A percentile compares a stretch with the other conserved stretches of the same genome.
phyloP scores from a whole-genome alignment of 64 coral and sea anemone genomes.

The Montipora capricornis region DNA sequence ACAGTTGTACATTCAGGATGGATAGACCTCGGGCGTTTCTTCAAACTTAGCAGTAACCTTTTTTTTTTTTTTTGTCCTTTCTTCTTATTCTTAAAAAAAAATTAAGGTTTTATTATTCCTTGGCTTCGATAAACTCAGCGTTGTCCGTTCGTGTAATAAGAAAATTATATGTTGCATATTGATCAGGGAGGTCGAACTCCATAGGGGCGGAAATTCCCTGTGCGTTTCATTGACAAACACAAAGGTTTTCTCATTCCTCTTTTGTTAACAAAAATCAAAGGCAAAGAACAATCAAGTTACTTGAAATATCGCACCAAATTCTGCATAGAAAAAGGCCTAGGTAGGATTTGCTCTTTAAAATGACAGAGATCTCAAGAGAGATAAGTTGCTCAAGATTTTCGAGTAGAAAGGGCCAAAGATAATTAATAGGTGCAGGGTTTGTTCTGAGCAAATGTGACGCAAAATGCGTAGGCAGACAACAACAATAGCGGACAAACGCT shows the following conservation, averaged over 20 bases:
- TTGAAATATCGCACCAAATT: background rate
- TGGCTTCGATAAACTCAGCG: constrained; percentile 14
- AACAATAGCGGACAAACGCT: background rate
- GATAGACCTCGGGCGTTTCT: no score
- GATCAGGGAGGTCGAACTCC: constrained; percentile 49
- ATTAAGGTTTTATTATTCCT: constrained; percentile 8
- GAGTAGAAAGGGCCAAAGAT: background rate
- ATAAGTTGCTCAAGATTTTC: background rate
- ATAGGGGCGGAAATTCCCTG: constrained; percentile 48
- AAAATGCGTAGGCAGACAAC: background rate
- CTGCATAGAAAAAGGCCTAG: background rate
- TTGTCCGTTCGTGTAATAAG: constrained; percentile 47
- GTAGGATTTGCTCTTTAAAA: background rate
- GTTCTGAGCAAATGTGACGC: background rate
- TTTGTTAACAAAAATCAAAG: constrained; percentile 9
- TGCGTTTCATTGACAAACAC: constrained; percentile 35
- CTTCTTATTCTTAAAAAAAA: no score
- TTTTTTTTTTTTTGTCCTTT: no score
- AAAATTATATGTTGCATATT: constrained; percentile 51
- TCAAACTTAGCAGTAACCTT: no score
- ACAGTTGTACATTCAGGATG: no score
- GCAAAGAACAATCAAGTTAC: background rate
- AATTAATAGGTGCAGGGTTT: constrained; percentile 5
- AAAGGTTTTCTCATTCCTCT: constrained; percentile 15
- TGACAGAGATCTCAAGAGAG: background rate